Base-by-base conservation (phyloP, 2,888 invertebrate species). In the Drosophila niveifrons region DNA sequence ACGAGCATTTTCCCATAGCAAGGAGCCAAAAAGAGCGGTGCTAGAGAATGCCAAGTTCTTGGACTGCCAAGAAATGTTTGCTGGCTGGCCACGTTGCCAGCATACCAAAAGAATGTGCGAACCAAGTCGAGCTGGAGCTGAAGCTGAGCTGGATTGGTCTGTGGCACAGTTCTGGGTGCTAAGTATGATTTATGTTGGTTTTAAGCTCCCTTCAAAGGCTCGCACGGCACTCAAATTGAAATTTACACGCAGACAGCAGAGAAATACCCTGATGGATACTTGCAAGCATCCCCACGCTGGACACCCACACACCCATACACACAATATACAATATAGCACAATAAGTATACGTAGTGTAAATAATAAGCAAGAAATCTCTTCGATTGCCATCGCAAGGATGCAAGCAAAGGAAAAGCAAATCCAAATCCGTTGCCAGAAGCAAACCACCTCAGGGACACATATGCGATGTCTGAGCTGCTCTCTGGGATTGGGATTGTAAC, bases 131-230 rank as follows among this genome's bases (percentile, higher is more conserved):
- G 47, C 1, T 11, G 17, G 9, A 47, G 34, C 3, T 11, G 15
- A 29, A 34, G 36, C 46, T 10, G 8, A 39, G 10, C 29, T 41
- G 53, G 36, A 18, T 23, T 34, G 50, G 34, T 29, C 17, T 44
- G 23, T 52, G 73, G 50, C 55, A 34, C 61, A 66, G 63, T 50
- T 46, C 58, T 48, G 59, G 72, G 72, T 82, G 77, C 88, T 82
- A 82, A 84, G 84, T 81, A 78, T 88, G 88, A 88, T 88, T 88
- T 88, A 88, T 90, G 84, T 76, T 80, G 85, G 64, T 63, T 77
- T 83, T 78, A 86, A 84, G 80, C 76, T 75, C 67, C 80, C 80
- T 81, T 78, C 74, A 77, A 81, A 76, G 73, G 74, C 70, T 67
- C 53, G 70, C 77, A 72, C 65, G 79, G 78, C 79, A 87, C 72